Percentiles rank a stretch among this genome's conserved stretches.
phyloP scores from a whole-genome alignment of 2,113 vertebrate genomes.

The Brachyhypopomus occidentalis region DNA sequence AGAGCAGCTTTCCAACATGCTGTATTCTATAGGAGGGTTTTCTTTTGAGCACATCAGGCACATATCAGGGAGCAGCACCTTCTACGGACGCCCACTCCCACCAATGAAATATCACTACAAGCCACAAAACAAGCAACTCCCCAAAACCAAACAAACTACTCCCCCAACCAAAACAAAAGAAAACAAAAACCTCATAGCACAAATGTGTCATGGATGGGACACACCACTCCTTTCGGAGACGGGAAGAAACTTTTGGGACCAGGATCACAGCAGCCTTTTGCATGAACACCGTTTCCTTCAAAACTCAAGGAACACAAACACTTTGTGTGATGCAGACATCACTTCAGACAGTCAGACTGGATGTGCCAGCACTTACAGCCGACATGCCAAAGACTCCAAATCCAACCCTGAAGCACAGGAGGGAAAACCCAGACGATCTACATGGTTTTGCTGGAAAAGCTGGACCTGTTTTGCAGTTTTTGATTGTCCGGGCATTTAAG shows the following conservation, averaged over 20 bases:
- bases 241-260: conserved; percentile 23
- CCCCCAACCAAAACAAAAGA: conserved; percentile 18
- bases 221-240: not conserved
- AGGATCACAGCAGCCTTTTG: not conserved
- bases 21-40: too few relatives aligned
- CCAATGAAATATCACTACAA: conserved; percentile 9
- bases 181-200: not conserved
- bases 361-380: not conserved
- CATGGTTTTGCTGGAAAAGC: not conserved
- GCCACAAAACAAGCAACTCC: not conserved
- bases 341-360: not conserved
- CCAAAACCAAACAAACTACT: not conserved
- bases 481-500: conserved; percentile 44
- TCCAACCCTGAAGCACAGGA: not conserved
- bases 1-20: not conserved
- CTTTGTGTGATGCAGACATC: not conserved
- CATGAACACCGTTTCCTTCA: not conserved
- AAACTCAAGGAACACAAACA: not conserved
- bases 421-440: not conserved
- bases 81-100: too few relatives aligned
- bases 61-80: conserved; percentile 29
- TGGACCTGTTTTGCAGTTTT: not conserved
- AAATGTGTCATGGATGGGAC: too few relatives aligned
- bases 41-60: not conserved
- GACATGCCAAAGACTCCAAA: not conserved